Conservation (phyloP, 2,888 invertebrate genomes). For the Synergus japonicus region DNA sequence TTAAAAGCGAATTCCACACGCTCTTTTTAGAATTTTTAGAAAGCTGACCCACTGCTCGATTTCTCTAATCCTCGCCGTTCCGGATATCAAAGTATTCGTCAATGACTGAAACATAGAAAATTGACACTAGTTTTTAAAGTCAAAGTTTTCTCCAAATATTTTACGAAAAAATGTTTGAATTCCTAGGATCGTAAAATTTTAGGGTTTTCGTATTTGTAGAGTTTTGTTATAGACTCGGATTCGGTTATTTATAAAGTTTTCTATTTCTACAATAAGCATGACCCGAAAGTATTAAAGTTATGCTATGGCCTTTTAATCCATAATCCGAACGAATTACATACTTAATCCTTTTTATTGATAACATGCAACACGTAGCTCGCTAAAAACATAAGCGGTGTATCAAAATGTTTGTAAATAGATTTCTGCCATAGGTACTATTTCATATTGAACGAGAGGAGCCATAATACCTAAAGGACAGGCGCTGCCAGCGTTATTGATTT, state of each 20-base stretch:
- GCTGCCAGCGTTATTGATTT: constrained; percentile 36
- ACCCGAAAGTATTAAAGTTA: neutral
- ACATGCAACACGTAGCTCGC: no score
- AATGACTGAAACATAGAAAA: neutral
- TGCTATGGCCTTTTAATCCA: neutral
- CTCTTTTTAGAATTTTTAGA: neutral
- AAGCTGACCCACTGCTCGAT: constrained; percentile 28
- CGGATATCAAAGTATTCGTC: neutral
- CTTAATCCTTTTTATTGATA: neutral
- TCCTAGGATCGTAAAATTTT: no score
- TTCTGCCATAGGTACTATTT: neutral
- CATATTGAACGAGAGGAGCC: neutral
- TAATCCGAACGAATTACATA: neutral
- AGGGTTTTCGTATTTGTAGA: no score
- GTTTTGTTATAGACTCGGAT: no score
- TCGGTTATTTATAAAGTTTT: no score
- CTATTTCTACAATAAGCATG: neutral
- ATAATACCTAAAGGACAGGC: constrained; percentile 15
- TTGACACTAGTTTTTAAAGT: neutral
- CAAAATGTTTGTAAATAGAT: neutral
- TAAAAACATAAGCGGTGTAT: neutral
- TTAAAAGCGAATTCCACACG: neutral
- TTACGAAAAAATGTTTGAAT: no score
- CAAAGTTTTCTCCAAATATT: no score
- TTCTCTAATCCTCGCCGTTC: constrained; percentile 2